Base-by-base conservation (phyloP, 2,113 vertebrate genomes). In the Pipa parva region DNA sequence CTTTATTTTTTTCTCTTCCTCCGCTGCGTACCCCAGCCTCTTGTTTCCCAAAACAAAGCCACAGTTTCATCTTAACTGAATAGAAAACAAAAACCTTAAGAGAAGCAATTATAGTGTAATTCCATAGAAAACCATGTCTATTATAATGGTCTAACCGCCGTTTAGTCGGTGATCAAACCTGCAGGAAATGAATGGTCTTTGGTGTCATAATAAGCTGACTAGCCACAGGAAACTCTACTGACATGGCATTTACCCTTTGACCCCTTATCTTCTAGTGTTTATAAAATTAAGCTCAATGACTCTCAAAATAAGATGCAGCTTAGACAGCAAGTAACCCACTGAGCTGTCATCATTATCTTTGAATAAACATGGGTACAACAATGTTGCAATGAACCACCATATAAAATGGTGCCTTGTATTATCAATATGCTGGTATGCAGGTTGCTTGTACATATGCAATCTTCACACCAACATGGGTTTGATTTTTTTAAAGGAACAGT, bases 91-190 rank as follows among this genome's bases (percentile, higher is more conserved):
- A 61, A 29, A 36, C 46, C 37, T 45, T 33, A 70, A 70, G 28
- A 70, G 58, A 61, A 70, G 66, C 58, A 70, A 70, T 70, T 70
- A 70, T 57, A 48, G 51, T 45, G 48, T 70, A 70, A 70, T 70
- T 61, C 66, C 31, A 61, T 21, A 45, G 8, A 52, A 54, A 31
- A 49, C 28, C 33, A 61, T 54, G 49, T 42, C 60, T 49, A 52
- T 70, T 70, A 70, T 29, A 26, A 61, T 21, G 66, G 56, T 12
- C 51, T 54, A 54, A 61, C 57, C n/a, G 46, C 46, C 36, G 57
- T 31, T 59, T 52, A 22, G 24, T 51, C 45, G 58, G 31, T 22
- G 59, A 56, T 59, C 56, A 21, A 17, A 37, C 20, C 56, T 18
- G 28, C 17, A 4, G 42, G 37, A 21, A 26, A 37, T 49, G 26